These are phyloP conservation scores for Myripristis murdjan DNA, from an alignment of 2,797 vertebrate genomes.

Conservation along the genomic window DNA sequence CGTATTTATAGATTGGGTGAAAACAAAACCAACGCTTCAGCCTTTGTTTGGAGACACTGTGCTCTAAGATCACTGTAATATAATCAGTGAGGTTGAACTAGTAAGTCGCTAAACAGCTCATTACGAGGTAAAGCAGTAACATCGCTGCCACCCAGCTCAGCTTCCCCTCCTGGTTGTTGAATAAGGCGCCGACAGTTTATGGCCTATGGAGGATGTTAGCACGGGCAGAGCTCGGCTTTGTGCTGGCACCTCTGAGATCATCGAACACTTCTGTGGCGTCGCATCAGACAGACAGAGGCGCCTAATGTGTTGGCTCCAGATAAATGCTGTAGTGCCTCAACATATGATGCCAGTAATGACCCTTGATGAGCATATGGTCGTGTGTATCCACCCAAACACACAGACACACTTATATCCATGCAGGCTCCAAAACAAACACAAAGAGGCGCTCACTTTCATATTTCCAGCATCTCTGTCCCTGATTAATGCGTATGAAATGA, in stretches of 20 bases:
- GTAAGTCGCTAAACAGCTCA: not conserved
- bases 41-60: too few species aligned
- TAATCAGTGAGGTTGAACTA: not conserved
- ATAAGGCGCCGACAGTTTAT: not conserved
- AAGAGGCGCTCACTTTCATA: not conserved
- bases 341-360: constrained; percentile 21
- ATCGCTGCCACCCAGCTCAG: not conserved
- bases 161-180: not conserved
- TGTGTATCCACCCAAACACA: not conserved
- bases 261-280: constrained; percentile 1
- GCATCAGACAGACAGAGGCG: constrained; percentile 34
- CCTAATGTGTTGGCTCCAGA: constrained; percentile 36
- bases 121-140: not conserved
- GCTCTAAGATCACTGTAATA: too few species aligned
- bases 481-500: too few species aligned
- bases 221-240: not conserved
- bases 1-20: too few species aligned
- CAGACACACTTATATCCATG: not conserved
- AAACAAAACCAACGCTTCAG: too few species aligned
- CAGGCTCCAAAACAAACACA: not conserved
- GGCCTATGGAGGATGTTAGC: not conserved
- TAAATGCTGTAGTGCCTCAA: constrained; percentile 18
- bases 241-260: too few species aligned
- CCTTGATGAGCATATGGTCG: constrained; percentile 15
- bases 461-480: not conserved